These are phyloP conservation scores for Melangyna quadrimaculata DNA, from an alignment of 2,888 invertebrate species.

Conservation along the genomic window DNA sequence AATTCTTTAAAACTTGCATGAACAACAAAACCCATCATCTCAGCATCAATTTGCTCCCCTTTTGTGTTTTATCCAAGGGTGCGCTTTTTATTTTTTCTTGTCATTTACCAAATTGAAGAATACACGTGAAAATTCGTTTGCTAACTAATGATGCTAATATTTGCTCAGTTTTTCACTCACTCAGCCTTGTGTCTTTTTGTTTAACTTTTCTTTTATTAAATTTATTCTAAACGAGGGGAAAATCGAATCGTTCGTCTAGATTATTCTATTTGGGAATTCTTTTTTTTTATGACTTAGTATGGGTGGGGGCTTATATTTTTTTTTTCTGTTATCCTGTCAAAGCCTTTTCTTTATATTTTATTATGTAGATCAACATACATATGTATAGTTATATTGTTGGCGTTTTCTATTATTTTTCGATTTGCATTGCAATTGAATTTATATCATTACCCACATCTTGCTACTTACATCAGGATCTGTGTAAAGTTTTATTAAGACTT, in stretches of 20 bases:
- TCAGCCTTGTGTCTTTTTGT: conserved; percentile 14
- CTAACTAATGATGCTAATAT: conserved; percentile 68
- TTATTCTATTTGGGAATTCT: conserved; percentile 27
- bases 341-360: background rate
- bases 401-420: conserved; percentile 55
- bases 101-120: conserved; percentile 42
- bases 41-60: background rate
- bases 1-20: background rate
- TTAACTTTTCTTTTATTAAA: conserved; percentile 12
- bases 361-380: background rate
- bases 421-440: conserved; percentile 63
- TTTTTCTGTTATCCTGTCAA: background rate
- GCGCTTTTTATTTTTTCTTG: background rate
- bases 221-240: conserved; percentile 19
- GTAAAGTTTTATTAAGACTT: background rate
- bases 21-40: background rate
- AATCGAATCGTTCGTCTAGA: conserved; percentile 10
- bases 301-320: background rate
- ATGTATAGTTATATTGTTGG: conserved; percentile 2
- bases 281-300: background rate
- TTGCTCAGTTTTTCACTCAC: conserved; percentile 61
- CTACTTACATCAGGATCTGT: background rate
- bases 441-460: conserved; percentile 29
- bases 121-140: conserved; percentile 64
- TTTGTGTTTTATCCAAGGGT: background rate